phyloP scores from a whole-genome alignment of 2,888 invertebrate species.

The Drosophila subsilvestris region DNA sequence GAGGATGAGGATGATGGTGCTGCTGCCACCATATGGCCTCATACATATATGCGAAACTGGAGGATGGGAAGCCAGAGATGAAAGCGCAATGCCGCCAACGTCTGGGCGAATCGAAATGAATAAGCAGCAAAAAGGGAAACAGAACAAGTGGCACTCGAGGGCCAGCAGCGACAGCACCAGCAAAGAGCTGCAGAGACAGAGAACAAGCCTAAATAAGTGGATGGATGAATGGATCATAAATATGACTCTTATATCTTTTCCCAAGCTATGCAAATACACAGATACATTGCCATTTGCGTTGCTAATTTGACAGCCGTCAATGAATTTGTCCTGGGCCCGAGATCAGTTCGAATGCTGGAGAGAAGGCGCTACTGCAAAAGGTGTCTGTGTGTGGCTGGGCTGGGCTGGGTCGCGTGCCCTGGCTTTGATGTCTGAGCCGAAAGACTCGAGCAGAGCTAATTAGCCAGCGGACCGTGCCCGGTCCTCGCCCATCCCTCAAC shows the following conservation, averaged over 20 bases:
- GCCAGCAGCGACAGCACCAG: constrained; percentile 9
- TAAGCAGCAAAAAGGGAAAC: constrained; percentile 65
- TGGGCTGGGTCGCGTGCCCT: constrained; percentile 35
- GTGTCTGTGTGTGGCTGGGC: constrained; percentile 53
- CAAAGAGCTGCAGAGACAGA: not conserved
- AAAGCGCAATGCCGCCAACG: constrained; percentile 63
- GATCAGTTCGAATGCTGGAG: not conserved
- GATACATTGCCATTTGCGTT: constrained; percentile 56
- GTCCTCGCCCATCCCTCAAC: constrained; percentile 64
- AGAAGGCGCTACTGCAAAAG: no score
- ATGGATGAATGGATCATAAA: constrained; percentile 48
- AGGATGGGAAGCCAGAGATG: constrained; percentile 56
- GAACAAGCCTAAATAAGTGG: constrained; percentile 74
- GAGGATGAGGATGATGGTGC: constrained; percentile 5
- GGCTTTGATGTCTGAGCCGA: constrained; percentile 56
- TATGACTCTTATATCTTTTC: constrained; percentile 59
- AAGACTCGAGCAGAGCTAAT: constrained; percentile 64
- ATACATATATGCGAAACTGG: constrained; percentile 24
- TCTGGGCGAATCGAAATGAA: constrained; percentile 67
- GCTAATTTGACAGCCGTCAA: constrained; percentile 75
- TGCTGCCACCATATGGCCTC: constrained; percentile 50
- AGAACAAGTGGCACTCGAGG: constrained; percentile 73
- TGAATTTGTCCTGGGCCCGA: constrained; percentile 58
- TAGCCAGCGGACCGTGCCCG: constrained; percentile 58
- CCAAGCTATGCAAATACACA: constrained; percentile 65